These are phyloP conservation scores for Lota lota DNA, from an alignment of 2,113 vertebrate species.

Conservation along the genomic window DNA sequence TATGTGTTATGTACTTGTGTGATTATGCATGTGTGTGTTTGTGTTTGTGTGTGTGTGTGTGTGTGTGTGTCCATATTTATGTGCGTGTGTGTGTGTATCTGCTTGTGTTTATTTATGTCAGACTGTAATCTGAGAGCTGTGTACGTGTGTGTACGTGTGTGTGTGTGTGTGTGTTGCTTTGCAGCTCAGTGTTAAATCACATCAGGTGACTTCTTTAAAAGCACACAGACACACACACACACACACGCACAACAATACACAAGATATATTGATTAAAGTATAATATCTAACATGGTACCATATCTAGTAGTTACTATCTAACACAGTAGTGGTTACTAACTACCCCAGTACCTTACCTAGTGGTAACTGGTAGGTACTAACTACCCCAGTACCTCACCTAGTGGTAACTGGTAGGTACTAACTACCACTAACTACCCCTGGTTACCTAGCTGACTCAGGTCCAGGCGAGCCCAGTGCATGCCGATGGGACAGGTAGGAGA, in stretches of 20 bases:
- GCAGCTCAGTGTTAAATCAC: too few species aligned
- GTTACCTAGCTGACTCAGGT: slow-evolving; percentile 93
- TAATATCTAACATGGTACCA: too few species aligned
- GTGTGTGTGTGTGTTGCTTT: too few species aligned
- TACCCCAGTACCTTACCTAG: too few species aligned
- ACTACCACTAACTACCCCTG: too few species aligned
- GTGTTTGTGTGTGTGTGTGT: background rate
- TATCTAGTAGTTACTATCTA: too few species aligned
- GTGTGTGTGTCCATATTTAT: background rate
- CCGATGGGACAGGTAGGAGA: slow-evolving; percentile 86
- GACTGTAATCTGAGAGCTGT: too few species aligned
- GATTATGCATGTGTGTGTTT: background rate
- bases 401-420: too few species aligned
- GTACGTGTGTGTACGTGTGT: background rate
- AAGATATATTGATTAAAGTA: background rate
- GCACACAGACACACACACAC: background rate
- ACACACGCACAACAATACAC: background rate
- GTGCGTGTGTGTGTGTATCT: background rate
- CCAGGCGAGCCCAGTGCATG: slow-evolving; percentile 90
- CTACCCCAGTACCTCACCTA: too few species aligned
- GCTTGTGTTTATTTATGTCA: background rate
- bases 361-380: too few species aligned
- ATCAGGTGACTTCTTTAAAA: too few species aligned
- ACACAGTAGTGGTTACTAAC: too few species aligned
- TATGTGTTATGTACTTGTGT: background rate